Percentiles rank a stretch among this genome's conserved stretches.
Conservation (phyloP, 2,888 invertebrate genomes). For the Ganaspis brasiliensis region DNA sequence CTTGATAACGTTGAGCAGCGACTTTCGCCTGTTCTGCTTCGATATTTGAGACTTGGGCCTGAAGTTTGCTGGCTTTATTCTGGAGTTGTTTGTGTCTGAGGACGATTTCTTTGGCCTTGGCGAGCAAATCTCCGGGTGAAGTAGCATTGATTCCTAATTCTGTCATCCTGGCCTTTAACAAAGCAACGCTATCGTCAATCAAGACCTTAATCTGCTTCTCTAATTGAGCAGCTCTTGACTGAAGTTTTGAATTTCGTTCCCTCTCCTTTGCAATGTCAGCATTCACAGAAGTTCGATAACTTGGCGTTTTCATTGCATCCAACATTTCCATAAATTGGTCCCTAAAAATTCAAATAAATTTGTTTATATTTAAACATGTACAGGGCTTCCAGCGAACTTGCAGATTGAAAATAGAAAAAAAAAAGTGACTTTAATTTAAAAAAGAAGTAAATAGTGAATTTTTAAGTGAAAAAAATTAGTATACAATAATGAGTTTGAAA, state of each 20-base stretch:
- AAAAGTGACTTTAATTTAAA: too few relatives aligned
- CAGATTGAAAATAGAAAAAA: too few relatives aligned
- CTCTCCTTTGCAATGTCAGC: constrained; percentile 91
- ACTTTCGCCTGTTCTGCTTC: constrained; percentile 90
- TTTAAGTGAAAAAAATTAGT: too few relatives aligned
- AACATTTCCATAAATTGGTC: constrained; percentile 93
- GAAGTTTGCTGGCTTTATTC: constrained; percentile 92
- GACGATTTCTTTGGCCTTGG: constrained; percentile 95
- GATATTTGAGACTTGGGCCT: constrained; percentile 88
- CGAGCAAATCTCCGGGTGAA: constrained; percentile 91
- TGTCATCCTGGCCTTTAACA: constrained; percentile 93
- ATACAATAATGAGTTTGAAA: too few relatives aligned
- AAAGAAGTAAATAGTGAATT: too few relatives aligned
- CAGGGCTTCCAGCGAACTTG: too few relatives aligned
- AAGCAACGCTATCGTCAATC: constrained; percentile 94
- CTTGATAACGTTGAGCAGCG: constrained; percentile 88
- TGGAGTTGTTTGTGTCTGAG: constrained; percentile 95
- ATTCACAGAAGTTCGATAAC: constrained; percentile 87
- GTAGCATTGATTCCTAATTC: constrained; percentile 95
- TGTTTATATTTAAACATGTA: not conserved
- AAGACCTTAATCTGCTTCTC: constrained; percentile 96
- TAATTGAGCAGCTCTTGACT: constrained; percentile 92
- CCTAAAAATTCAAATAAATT: constrained; percentile 76
- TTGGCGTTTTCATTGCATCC: constrained; percentile 90
- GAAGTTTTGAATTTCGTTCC: constrained; percentile 91